Percentiles rank a stretch among this genome's conserved stretches.
Evolutionary conservation across 2,113 vertebrate species (phyloP).

Genomic region (Crocuta crocuta): DNA sequence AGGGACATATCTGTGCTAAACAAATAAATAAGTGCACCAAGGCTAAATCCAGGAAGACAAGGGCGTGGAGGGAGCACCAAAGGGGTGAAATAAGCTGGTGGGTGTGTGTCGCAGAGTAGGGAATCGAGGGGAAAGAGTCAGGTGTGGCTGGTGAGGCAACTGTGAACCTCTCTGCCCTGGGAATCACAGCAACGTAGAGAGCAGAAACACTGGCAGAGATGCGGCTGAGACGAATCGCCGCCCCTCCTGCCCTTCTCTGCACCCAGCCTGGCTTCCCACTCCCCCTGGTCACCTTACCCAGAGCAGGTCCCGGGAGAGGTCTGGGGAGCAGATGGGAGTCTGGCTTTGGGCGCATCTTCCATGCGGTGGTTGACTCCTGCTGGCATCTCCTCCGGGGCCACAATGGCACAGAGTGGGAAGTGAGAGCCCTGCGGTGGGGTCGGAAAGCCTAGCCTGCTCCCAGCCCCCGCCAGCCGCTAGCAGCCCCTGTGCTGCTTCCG

Average conservation of each 20-base stretch:
- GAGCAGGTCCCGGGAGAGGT: not conserved
- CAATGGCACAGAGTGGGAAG: not conserved
- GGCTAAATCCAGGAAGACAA: not conserved
- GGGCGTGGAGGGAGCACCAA: not conserved
- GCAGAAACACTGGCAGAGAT: not conserved
- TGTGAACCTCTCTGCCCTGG: not conserved
- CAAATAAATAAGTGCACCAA: not conserved
- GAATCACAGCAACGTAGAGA: not conserved
- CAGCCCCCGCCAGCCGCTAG: not conserved
- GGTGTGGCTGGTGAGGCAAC: not conserved
- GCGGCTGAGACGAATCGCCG: not conserved
- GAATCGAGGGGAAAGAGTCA: not conserved
- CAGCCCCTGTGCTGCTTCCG: not conserved
- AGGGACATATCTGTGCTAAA: not conserved
- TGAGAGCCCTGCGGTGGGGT: not conserved
- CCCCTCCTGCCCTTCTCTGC: not conserved
- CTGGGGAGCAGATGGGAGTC: not conserved
- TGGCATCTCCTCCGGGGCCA: not conserved
- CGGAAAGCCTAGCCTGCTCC: not conserved
- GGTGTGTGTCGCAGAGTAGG: not conserved
- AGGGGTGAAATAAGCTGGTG: not conserved
- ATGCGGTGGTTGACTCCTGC: too few relatives aligned
- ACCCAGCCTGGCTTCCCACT: too few relatives aligned
- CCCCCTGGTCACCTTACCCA: not conserved
- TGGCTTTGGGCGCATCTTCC: not conserved